Evolutionary conservation across 2,888 invertebrate genomes (phyloP).

Genomic region (Tetragonula carbonaria): DNA sequence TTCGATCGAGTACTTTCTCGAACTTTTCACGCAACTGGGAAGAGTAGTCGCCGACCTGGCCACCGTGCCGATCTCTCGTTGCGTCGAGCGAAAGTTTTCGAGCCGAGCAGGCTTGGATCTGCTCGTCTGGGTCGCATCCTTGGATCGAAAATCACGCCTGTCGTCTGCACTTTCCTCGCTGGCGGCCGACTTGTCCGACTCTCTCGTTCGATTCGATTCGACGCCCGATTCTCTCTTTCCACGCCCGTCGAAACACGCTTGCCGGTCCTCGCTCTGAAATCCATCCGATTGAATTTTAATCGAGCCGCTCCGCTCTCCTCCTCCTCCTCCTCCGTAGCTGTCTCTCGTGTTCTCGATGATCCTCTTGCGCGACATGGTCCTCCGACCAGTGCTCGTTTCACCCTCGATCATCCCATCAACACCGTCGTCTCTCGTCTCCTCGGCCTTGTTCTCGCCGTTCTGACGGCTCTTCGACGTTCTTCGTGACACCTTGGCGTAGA

Average conservation of each 20-base stretch:
- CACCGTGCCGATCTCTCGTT: constrained; percentile 26
- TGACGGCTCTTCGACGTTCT: constrained; percentile 58
- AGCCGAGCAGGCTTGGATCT: constrained; percentile 62
- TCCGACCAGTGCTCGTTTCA: constrained; percentile 50
- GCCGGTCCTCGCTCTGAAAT: constrained; percentile 1
- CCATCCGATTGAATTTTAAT: constrained; percentile 23
- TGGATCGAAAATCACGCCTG: constrained; percentile 14
- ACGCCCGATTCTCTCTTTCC: neutral
- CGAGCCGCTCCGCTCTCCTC: neutral
- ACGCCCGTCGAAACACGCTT: neutral
- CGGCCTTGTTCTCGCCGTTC: constrained; percentile 51
- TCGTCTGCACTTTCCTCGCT: neutral
- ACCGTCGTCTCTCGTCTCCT: constrained; percentile 46
- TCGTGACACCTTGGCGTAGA: constrained; percentile 69
- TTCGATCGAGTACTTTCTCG: constrained; percentile 70
- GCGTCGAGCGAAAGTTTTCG: constrained; percentile 47
- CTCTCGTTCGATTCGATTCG: constrained; percentile 3
- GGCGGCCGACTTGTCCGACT: neutral
- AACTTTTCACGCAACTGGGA: constrained; percentile 76
- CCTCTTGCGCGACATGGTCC: constrained; percentile 77
- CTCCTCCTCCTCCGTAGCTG: too few species aligned
- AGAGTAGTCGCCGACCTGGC: constrained; percentile 73
- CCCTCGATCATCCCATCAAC: constrained; percentile 55
- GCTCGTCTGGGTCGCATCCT: constrained; percentile 20
- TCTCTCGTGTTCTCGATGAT: constrained; percentile 78